Base-by-base conservation (phyloP, 1,140 invertebrate species). In the Hycleus cichorii region DNA sequence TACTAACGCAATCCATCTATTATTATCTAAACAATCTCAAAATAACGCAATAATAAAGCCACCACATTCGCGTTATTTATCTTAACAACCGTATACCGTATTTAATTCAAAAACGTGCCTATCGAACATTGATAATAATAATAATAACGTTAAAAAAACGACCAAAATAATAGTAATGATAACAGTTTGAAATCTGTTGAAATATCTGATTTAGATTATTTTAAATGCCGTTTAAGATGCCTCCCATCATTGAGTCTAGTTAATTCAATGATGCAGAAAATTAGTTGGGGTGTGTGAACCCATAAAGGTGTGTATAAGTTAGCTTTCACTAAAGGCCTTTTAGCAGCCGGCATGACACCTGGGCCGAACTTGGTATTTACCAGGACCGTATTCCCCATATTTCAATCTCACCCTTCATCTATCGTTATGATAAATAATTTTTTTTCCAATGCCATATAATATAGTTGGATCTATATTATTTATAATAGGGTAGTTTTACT, bases 221-320 rank as follows among this genome's bases (percentile, higher is more conserved):
- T 32, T 32, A 32, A 32, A 32, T 32, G 32, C 32, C 32, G 32
- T 32, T 32, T 32, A 32, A 32, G 32, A 32, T 32, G 32, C 32
- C 32, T 32, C 32, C 32, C 32, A 32, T 32, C 32, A 32, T 32
- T 5, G 32, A 32, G 32, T 62, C 62, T 63, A 67, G 58, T 64
- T 66, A 66, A 67, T 46, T 59, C 61, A 69, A 62, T 59, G 61
- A 69, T 65, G 68, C 63, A 66, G 66, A 69, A 68, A 69, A 69
- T 69, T 46, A 69, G 63, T 57, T 55, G 67, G 66, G 66, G 65
- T 65, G 58, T 65, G 60, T 59, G 56, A 55, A 50, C 53, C 60
- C 63, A 65, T 64, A 65, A 66, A 64, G 62, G 59, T 59, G 64
- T 63, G 64, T 64, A 32, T 32, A 63, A 69, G 64, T 69, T 60